Evolutionary conservation across 2,888 invertebrate genomes (phyloP).

Genomic region (Zhuqinia jingwanae): DNA sequence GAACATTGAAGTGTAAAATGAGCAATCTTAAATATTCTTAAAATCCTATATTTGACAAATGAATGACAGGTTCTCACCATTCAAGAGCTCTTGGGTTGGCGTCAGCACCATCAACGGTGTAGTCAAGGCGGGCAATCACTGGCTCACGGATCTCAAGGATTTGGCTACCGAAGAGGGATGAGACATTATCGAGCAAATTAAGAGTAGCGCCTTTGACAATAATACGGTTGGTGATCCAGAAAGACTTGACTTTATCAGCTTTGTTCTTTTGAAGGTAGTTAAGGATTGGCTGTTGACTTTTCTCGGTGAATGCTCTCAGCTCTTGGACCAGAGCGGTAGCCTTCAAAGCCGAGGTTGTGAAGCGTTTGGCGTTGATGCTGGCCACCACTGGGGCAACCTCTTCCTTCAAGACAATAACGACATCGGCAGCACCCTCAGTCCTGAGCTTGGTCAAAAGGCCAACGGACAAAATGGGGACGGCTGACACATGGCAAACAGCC

Average conservation of each 20-base stretch:
- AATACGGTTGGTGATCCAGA: slow-evolving; percentile 70
- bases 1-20: slow-evolving; percentile 1
- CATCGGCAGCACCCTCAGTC: slow-evolving; percentile 43
- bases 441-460: slow-evolving; percentile 21
- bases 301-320: slow-evolving; percentile 27
- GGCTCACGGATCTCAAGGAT: slow-evolving; percentile 57
- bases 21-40: no score
- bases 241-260: slow-evolving; percentile 15
- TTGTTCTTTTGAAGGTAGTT: slow-evolving; percentile 4
- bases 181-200: slow-evolving; percentile 15
- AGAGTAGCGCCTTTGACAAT: slow-evolving; percentile 42
- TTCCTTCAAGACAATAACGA: slow-evolving; percentile 49
- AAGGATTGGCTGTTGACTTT: slow-evolving; percentile 50
- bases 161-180: background rate
- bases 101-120: slow-evolving; percentile 30
- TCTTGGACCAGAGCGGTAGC: slow-evolving; percentile 46
- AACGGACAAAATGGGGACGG: slow-evolving; percentile 22
- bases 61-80: slow-evolving; percentile 53
- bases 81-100: slow-evolving; percentile 31
- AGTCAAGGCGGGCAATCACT: background rate
- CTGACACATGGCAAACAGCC: slow-evolving; percentile 60
- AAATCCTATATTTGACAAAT: no score
- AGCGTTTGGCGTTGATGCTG: slow-evolving; percentile 30
- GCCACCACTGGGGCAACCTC: slow-evolving; percentile 11
- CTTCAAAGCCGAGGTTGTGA: slow-evolving; percentile 44